Evolutionary conservation across 2,888 invertebrate species (phyloP), one percentile per base, ranked within the genome.

Genomic region (Bombyx huttoni): DNA sequence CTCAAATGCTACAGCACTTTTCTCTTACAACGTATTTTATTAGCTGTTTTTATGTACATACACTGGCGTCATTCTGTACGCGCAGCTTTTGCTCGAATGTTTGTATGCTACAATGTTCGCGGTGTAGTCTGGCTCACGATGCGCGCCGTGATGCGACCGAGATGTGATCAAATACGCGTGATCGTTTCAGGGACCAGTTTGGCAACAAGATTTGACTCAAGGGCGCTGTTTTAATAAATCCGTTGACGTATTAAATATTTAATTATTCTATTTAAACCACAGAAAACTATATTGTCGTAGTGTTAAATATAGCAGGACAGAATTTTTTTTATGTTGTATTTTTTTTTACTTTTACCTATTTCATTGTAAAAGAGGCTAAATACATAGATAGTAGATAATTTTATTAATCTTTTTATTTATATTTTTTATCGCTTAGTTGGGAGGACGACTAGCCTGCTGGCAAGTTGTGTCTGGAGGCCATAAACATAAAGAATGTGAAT

Each of bases 171-270:
- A 10, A 64, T 52, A 67, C 58, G 59, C 58, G 59, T 58, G 63
- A 58, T 54, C 55, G 58, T 58, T 58, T 65, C 63, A 59, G 64
- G 59, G 62, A 66, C 58, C 56, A 56, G 62, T 56, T 62, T 62
- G 60, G 64, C 62, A 58, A 56, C 56, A 56, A 57, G 50, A 61
- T 64, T 60, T 64, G 61, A 65, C 51, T 59, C 61, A 67, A 63
- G 63, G 65, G 57, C 62, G 12, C 12, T 40, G 40, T 40, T 40
- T 48, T 24, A 33, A 10, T 48, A 24, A 48, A 33, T 9, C 13
- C 10, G 7, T 48, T 33, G 8, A 9, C 33, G 47, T 48, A 33
- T 24, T 33, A 33, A 34, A 48, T 24, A 14, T 47, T 47, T 5
- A 13, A 12, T 10, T 40, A 40, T 40, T 8, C 40, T 40, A 40